phyloP scores from a whole-genome alignment of 1,140 invertebrate species.

The Vollenhovia emeryi region DNA sequence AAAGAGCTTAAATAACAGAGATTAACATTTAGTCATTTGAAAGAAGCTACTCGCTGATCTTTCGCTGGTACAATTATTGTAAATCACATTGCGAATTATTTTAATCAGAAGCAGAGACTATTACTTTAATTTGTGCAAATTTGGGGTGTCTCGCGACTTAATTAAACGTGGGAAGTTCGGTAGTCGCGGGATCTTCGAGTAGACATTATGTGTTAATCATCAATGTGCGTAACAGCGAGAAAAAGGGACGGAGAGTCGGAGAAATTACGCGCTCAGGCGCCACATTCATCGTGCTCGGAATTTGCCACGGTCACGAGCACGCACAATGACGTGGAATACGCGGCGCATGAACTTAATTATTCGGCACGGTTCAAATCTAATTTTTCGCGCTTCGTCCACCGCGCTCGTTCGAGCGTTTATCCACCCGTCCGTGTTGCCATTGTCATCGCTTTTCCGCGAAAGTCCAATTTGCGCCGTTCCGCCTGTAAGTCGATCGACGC shows the following conservation, averaged over 20 bases:
- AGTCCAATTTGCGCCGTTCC: background rate
- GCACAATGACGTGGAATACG: conserved; percentile 12
- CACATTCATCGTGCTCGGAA: conserved; percentile 33
- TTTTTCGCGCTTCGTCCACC: background rate
- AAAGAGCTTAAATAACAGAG: background rate
- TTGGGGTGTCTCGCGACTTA: background rate
- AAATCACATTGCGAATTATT: background rate
- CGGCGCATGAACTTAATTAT: conserved; percentile 30
- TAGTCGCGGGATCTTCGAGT: background rate
- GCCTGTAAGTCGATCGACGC: background rate
- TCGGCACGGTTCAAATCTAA: conserved; percentile 34
- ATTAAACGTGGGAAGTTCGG: background rate
- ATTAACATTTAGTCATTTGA: background rate
- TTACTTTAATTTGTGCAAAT: conserved; percentile 12
- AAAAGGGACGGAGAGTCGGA: conserved; percentile 9
- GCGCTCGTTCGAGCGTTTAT: background rate
- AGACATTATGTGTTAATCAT: conserved; percentile 15
- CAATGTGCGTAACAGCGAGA: background rate
- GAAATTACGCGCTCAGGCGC: conserved; percentile 29
- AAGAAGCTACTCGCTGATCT: background rate
- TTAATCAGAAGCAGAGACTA: background rate
- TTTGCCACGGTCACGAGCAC: conserved; percentile 49
- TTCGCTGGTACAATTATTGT: background rate
- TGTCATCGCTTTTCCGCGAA: background rate
- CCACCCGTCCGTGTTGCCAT: background rate